Evolutionary conservation across 2,797 vertebrate genomes (phyloP), one percentile per base, ranked within the genome.

Genomic region (Caiman crocodilus): DNA sequence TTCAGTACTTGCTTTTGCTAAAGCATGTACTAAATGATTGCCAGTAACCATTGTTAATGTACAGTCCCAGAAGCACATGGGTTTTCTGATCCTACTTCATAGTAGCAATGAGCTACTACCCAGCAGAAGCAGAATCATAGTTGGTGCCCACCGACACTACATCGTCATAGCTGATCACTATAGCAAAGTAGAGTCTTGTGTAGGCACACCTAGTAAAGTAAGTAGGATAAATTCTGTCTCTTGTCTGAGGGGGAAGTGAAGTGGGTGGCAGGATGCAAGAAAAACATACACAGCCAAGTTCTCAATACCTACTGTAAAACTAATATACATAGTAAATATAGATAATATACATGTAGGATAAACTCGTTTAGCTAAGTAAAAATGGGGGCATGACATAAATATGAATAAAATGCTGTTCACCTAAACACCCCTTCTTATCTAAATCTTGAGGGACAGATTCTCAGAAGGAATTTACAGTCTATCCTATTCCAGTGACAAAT

Each of bases 221-320:
- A 73, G 35, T 13, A 73, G 23, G 35, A 73, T 23, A 14, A 73
- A 35, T 21, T 50, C 30, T 79, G 4, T 10, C 8, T 63, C 42
- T 50, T 50, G 42, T 50, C 42, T 50, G 18, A 69, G 55, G n/a
- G 6, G 13, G 77, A 81, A 15, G 63, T 50, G 42, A 50, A 50
- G 42, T 50, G 42, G 42, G 10, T 50, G 9, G 42, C 42, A 50
- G 42, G 42, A 50, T 50, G 42, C 42, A 50, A 50, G 42, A 50
- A 50, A 50, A 50, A 3, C 9, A 50, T 50, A 50, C 42, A 50
- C 42, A 3, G 11, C 56, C 25, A 25, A 2, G 30, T 76, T 86
- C 15, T 4, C 7, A 57, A 4, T 0, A 0, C 4, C 14, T 14
- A 55, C 55, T 32, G 9, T 42, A 79, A 57, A 75, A 63, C 7